phyloP scores from a whole-genome alignment of 2,113 vertebrate genomes.

The Lophotis ruficrista region DNA sequence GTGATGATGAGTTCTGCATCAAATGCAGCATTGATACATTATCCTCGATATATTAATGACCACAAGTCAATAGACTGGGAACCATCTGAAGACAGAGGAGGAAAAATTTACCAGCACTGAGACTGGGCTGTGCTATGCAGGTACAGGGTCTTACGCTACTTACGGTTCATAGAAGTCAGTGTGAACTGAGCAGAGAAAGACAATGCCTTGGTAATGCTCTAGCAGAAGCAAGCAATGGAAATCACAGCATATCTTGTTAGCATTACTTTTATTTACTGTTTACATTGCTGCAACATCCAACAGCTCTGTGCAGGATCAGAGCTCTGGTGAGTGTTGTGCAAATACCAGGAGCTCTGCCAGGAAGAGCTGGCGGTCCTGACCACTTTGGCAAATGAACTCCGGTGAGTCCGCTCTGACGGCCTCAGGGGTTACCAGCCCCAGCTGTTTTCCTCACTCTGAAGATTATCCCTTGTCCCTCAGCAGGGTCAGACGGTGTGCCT shows the following conservation, averaged over 20 bases:
- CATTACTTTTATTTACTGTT: neutral
- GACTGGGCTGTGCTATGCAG: neutral
- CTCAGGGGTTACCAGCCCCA: neutral
- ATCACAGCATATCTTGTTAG: neutral
- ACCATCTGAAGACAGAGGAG: neutral
- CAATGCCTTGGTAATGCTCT: neutral
- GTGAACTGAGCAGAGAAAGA: neutral
- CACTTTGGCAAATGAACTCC: neutral
- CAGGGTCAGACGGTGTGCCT: neutral
- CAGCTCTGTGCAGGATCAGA: neutral
- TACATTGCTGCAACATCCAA: neutral
- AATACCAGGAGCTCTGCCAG: neutral
- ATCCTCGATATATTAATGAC: neutral
- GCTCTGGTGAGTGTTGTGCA: neutral
- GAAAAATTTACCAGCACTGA: neutral
- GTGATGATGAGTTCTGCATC: neutral
- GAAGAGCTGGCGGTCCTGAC: accelerated
- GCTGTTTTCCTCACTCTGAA: neutral
- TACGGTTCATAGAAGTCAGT: accelerated
- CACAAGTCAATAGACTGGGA: neutral
- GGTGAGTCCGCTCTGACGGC: neutral
- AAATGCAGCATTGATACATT: neutral
- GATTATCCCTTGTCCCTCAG: neutral
- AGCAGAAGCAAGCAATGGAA: neutral
- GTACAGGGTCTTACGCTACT: neutral